A percentile compares a stretch with the other conserved stretches of the same genome.
Conservation (phyloP, 2,888 invertebrate species). For the Pherbina coryleti region DNA sequence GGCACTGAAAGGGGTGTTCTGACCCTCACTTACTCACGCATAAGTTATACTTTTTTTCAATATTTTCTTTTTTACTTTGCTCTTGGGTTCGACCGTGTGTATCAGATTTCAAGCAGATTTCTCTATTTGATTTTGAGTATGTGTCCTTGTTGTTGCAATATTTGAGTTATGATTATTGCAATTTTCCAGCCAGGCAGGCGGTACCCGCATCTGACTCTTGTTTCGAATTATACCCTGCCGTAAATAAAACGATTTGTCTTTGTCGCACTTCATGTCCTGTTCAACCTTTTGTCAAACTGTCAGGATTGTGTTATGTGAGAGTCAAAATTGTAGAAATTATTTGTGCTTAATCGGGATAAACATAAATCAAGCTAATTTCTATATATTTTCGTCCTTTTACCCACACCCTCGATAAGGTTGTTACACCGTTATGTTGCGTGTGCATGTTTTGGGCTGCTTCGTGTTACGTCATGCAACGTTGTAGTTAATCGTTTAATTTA, state of each 20-base stretch:
- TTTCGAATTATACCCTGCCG: constrained; percentile 42
- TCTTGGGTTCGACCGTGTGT: constrained; percentile 34
- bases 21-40: background rate
- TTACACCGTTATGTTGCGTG: background rate
- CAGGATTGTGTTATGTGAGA: constrained; percentile 34
- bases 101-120: constrained; percentile 67
- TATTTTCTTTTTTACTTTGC: background rate
- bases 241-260: constrained; percentile 64
- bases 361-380: constrained; percentile 67
- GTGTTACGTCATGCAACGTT: background rate
- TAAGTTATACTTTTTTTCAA: background rate
- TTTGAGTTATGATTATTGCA: constrained; percentile 41
- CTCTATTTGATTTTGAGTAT: constrained; percentile 61
- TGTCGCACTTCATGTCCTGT: constrained; percentile 54
- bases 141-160: constrained; percentile 33
- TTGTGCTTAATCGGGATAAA: constrained; percentile 67
- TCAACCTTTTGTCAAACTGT: constrained; percentile 19
- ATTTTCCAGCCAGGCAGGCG: constrained; percentile 17
- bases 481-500: constrained; percentile 31
- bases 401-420: background rate
- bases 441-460: background rate
- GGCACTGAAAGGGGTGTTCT: background rate
- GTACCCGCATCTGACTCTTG: background rate
- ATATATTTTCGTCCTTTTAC: background rate
- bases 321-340: constrained; percentile 64